phyloP scores from a whole-genome alignment of 2,888 invertebrate genomes.

The Lepidocyrtinus sp. region DNA sequence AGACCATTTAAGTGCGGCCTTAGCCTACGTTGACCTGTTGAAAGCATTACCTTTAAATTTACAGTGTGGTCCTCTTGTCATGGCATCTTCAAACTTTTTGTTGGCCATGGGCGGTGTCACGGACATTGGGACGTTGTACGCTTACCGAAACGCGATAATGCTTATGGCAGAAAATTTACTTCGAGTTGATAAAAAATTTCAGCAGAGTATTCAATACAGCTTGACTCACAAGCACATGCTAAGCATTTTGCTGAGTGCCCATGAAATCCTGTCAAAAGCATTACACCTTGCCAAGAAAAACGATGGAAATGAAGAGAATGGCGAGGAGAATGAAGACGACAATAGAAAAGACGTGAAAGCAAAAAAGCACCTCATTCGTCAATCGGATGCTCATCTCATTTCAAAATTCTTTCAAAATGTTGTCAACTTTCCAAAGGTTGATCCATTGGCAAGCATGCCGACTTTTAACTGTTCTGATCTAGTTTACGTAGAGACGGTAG shows the following conservation, averaged over 20 bases:
- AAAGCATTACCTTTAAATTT: conserved; percentile 60
- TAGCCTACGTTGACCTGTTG: conserved; percentile 63
- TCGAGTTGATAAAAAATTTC: conserved; percentile 57
- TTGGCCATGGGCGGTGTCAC: conserved; percentile 57
- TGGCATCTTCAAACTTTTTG: conserved; percentile 65
- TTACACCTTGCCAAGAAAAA: conserved; percentile 39
- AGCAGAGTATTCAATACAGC: conserved; percentile 62
- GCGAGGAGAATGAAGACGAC: conserved; percentile 27
- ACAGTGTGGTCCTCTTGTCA: conserved; percentile 63
- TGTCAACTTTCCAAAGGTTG: conserved; percentile 66
- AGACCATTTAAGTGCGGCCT: conserved; percentile 58
- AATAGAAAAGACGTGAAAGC: not conserved
- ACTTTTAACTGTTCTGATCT: conserved; percentile 65
- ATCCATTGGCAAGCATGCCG: conserved; percentile 64
- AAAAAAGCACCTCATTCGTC: conserved; percentile 53
- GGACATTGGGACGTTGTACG: conserved; percentile 51
- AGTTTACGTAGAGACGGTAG: conserved; percentile 63
- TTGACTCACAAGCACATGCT: conserved; percentile 67
- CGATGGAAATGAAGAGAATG: conserved; percentile 26
- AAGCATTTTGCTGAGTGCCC: conserved; percentile 56
- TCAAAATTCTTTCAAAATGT: conserved; percentile 63
- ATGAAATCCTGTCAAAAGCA: conserved; percentile 61
- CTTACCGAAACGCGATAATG: conserved; percentile 62
- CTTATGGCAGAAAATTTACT: conserved; percentile 62
- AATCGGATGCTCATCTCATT: conserved; percentile 58